These are phyloP conservation scores for Daubentonia madagascariensis DNA, from an alignment of 2,113 vertebrate species.

Conservation along the genomic window DNA sequence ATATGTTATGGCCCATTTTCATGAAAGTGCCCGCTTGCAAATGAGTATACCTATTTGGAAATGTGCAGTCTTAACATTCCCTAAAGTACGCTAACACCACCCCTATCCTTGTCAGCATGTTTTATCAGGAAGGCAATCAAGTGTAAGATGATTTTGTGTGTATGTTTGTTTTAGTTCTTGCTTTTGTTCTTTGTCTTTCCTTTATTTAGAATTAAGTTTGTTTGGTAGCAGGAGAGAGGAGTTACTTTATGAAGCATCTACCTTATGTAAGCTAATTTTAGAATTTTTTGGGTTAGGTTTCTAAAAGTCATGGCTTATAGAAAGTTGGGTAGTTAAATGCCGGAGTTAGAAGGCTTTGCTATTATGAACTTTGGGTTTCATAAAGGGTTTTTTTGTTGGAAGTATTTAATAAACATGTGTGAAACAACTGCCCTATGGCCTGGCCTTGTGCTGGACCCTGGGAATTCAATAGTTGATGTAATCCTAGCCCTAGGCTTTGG, in stretches of 20 bases:
- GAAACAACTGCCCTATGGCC: background rate
- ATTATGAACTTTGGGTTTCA: background rate
- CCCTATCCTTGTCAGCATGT: background rate
- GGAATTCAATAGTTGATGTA: background rate
- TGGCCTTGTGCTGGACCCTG: background rate
- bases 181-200: background rate
- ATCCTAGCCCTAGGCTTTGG: background rate
- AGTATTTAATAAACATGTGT: background rate
- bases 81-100: background rate
- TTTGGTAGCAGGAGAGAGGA: background rate
- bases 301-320: background rate
- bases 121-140: background rate
- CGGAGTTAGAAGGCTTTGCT: background rate
- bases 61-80: background rate
- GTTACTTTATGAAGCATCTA: background rate
- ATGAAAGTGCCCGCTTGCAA: conserved; percentile 32
- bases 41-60: background rate
- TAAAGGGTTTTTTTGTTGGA: background rate
- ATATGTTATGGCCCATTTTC: conserved; percentile 49
- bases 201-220: background rate
- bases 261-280: background rate
- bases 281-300: background rate
- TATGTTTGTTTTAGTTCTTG: background rate
- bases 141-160: background rate
- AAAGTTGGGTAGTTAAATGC: background rate